These are phyloP conservation scores for Spea hammondii DNA, from an alignment of 2,797 vertebrate species.

Conservation along the genomic window DNA sequence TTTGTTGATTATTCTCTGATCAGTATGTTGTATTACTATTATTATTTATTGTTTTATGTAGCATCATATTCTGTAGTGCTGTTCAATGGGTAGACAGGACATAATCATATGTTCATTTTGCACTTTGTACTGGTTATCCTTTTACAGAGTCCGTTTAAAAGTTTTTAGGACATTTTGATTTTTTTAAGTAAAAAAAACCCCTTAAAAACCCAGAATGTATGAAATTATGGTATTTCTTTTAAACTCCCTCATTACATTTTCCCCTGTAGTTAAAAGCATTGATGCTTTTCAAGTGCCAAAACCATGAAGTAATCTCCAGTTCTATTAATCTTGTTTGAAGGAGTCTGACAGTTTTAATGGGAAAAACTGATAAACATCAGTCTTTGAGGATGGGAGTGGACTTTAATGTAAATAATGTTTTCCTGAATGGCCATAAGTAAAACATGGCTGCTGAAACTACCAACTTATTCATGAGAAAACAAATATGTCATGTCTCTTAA, in stretches of 20 bases:
- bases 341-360: slow-evolving; percentile 70
- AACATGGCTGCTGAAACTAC: slow-evolving; percentile 56
- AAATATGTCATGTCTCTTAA: slow-evolving; percentile 50
- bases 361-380: slow-evolving; percentile 71
- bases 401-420: slow-evolving; percentile 66
- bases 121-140: too few species aligned
- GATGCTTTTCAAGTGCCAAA: slow-evolving; percentile 63
- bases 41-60: too few species aligned
- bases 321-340: slow-evolving; percentile 68
- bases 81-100: too few species aligned
- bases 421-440: slow-evolving; percentile 60
- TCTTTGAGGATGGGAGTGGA: slow-evolving; percentile 67
- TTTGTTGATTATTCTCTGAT: too few species aligned
- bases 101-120: too few species aligned
- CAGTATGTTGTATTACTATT: too few species aligned
- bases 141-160: too few species aligned
- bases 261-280: slow-evolving; percentile 12
- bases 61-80: too few species aligned
- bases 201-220: neutral
- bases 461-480: slow-evolving; percentile 54
- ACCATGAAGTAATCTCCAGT: slow-evolving; percentile 67
- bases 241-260: neutral
- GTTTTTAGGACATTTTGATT: neutral
- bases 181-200: neutral
- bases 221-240: slow-evolving; percentile 9